Evolutionary conservation across 1,140 invertebrate species (phyloP).

Genomic region (Pinna nobilis): DNA sequence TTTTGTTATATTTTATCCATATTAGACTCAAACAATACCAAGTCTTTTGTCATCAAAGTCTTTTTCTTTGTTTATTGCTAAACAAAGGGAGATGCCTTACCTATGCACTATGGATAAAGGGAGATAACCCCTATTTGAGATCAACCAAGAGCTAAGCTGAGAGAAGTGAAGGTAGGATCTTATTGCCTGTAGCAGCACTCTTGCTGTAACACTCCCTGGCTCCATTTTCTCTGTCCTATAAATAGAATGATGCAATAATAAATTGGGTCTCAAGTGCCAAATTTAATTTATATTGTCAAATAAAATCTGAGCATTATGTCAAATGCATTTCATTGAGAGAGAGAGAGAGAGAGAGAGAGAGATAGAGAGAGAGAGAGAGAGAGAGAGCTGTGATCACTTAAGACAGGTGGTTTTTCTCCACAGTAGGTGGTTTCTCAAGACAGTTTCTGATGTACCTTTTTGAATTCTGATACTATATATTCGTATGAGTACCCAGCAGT

Average conservation of each 20-base stretch:
- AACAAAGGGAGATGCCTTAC: constrained; percentile 60
- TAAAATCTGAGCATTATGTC: background rate
- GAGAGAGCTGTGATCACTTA: no score
- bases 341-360: background rate
- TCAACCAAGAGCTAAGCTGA: constrained; percentile 92
- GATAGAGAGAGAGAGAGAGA: background rate
- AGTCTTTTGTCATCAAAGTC: no score
- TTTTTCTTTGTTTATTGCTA: no score
- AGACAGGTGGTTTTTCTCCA: no score
- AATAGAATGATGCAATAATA: background rate
- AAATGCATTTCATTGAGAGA: background rate
- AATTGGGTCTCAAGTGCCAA: background rate
- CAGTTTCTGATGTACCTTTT: no score
- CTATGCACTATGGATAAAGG: constrained; percentile 79
- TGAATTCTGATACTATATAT: no score
- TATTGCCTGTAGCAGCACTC: constrained; percentile 88
- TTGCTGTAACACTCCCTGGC: constrained; percentile 50
- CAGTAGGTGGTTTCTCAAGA: no score
- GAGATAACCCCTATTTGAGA: constrained; percentile 76
- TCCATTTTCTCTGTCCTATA: constrained; percentile 46
- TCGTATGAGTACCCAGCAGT: no score
- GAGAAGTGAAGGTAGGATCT: constrained; percentile 97
- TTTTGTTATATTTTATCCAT: no score
- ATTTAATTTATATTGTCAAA: background rate
- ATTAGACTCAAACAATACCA: no score